Evolutionary conservation across 1,140 invertebrate genomes (phyloP), one percentile per base, ranked within the genome.

Genomic region (Monochamus saltuarius): DNA sequence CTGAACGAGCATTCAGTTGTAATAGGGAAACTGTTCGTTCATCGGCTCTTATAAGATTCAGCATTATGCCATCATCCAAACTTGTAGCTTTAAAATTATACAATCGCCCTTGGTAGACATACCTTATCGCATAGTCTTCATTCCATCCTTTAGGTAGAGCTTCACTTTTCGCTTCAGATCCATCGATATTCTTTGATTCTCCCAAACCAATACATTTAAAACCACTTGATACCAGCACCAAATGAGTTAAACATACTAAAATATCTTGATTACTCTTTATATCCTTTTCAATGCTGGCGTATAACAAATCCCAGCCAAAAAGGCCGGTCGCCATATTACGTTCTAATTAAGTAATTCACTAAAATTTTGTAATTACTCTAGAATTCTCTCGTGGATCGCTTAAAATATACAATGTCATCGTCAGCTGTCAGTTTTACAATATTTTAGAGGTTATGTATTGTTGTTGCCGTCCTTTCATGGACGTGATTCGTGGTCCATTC

Each of bases 261-360:
- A 89, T 74, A 77, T 92, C 89, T 59, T 87, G 78, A 72, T 90
- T 89, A 61, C 82, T 84, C 46, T 76, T 77, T 8, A 90, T 75
- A 68, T 87, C 81, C 46, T 77, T 77, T 66, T 83, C 80, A 45
- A 87, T 80, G 13, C 83, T 81, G 67, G 81, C 83, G 63, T 84
- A 85, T 34, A 89, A 75, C 52, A 90, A 73, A 71, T 90, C 88
- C 83, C 88, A 90, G n/a, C 89, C 89, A 74, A 89, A 89, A 47
- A 85, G 76, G 66, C 68, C 72, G 57, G 78, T 72, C 13, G 75
- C 62, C 68, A 70, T 74, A 17, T 54, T 62, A 10, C 51, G 22
- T 29, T 29, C 6, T 29, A 29, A 29, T 29, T 22, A 29, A 22
- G 19, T 29, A n/a, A 11, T 53, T n/a, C 49, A 62, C 52, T 56